Evolutionary conservation across 2,113 vertebrate species (phyloP).

Genomic region (Amphiprion percula): DNA sequence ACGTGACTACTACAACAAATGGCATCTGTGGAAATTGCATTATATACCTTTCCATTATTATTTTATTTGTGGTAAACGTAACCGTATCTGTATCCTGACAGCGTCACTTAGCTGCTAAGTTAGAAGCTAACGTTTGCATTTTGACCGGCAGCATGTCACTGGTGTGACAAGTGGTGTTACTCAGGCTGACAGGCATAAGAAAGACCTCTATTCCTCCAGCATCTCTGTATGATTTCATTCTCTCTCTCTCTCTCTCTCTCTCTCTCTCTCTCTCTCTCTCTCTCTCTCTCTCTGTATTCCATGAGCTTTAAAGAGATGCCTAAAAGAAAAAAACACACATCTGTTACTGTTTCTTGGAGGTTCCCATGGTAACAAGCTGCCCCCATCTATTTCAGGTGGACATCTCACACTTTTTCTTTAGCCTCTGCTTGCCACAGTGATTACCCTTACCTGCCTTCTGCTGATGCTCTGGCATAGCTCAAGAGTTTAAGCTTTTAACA

Average conservation of each 20-base stretch:
- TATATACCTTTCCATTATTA: not conserved
- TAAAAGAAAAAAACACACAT: slow-evolving; percentile 41
- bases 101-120: not conserved
- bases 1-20: too few species aligned
- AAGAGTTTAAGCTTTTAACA: slow-evolving; percentile 27
- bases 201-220: slow-evolving; percentile 1
- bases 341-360: slow-evolving; percentile 66
- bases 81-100: not conserved
- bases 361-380: slow-evolving; percentile 82
- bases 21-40: too few species aligned
- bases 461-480: slow-evolving; percentile 44
- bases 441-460: slow-evolving; percentile 68
- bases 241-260: not conserved
- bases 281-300: slow-evolving; percentile 17
- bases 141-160: slow-evolving; percentile 9
- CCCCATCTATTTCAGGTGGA: slow-evolving; percentile 77
- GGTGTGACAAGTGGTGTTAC: slow-evolving; percentile 7
- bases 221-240: slow-evolving; percentile 8
- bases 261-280: slow-evolving; percentile 5
- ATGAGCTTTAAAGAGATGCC: slow-evolving; percentile 49
- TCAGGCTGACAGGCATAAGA: slow-evolving; percentile 20
- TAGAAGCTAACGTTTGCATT: not conserved
- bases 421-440: slow-evolving; percentile 67
- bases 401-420: slow-evolving; percentile 62
- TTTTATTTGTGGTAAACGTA: not conserved